Conservation (phyloP, 2,888 invertebrate genomes). For the Dicyrtoma fusca region DNA sequence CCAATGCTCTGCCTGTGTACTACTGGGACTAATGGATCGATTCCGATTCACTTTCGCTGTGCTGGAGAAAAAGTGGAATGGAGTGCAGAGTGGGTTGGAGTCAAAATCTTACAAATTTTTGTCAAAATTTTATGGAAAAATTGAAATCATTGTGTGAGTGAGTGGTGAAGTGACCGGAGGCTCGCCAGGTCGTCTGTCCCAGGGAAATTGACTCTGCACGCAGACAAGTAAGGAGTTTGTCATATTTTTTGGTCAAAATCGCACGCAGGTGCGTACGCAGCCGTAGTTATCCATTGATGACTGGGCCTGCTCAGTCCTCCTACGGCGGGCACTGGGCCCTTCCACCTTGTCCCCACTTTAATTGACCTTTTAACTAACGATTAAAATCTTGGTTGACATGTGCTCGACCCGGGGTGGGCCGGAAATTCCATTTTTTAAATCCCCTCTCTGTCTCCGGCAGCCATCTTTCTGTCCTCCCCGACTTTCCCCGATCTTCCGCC, state of each 20-base stretch:
- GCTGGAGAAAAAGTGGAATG: conserved; percentile 17
- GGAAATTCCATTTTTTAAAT: neutral
- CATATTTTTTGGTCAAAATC: conserved; percentile 44
- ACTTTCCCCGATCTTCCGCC: conserved; percentile 22
- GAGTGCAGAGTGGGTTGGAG: conserved; percentile 2
- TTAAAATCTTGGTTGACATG: neutral
- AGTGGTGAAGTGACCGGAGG: neutral
- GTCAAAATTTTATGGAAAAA: conserved; percentile 16
- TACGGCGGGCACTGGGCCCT: conserved; percentile 60
- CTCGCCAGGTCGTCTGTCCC: neutral
- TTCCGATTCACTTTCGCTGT: too few relatives aligned
- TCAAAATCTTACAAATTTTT: conserved; percentile 3
- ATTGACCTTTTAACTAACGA: conserved; percentile 26
- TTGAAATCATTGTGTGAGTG: neutral
- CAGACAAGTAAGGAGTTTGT: conserved; percentile 51
- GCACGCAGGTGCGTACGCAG: conserved; percentile 97
- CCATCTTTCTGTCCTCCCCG: conserved; percentile 35
- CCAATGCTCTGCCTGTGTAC: neutral
- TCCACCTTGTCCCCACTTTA: conserved; percentile 54
- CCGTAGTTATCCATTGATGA: conserved; percentile 80
- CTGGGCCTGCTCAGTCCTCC: conserved; percentile 80
- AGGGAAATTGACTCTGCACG: conserved; percentile 19
- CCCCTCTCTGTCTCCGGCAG: conserved; percentile 7
- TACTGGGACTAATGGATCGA: conserved; percentile 23
- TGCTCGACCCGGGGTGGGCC: neutral